phyloP scores from a whole-genome alignment of 2,888 invertebrate species.

The Melanostoma mellinum region DNA sequence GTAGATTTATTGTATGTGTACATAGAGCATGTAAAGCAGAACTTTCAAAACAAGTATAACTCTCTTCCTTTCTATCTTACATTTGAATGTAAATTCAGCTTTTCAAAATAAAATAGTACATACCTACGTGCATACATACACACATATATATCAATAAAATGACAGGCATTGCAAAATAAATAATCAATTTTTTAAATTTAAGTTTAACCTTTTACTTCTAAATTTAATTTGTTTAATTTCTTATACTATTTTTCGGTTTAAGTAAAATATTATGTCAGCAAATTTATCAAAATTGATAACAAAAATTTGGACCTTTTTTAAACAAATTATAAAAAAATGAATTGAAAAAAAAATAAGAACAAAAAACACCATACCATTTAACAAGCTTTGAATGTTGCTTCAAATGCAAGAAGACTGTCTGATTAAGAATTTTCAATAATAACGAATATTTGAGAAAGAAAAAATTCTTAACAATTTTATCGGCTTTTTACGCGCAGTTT shows the following conservation, averaged over 20 bases:
- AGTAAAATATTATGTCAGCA: constrained; percentile 1
- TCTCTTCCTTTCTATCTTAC: constrained; percentile 1
- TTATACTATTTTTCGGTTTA: constrained; percentile 1
- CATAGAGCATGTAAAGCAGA: constrained; percentile 15
- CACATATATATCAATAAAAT: too few species aligned
- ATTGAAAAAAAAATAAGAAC: constrained; percentile 10
- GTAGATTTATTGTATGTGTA: constrained; percentile 42
- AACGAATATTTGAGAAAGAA: constrained; percentile 29
- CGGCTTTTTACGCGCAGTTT: constrained; percentile 60
- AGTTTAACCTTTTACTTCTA: constrained; percentile 6
- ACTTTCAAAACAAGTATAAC: constrained; percentile 29
- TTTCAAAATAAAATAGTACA: constrained; percentile 25
- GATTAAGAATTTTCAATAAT: constrained; percentile 42
- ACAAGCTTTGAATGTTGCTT: constrained; percentile 64
- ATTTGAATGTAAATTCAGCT: constrained; percentile 31
- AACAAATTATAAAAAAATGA: constrained; percentile 10
- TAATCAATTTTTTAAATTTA: constrained; percentile 8
- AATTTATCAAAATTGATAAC: background rate
- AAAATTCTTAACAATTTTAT: constrained; percentile 43
- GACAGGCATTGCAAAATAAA: too few species aligned
- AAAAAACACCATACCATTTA: background rate
- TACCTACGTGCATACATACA: background rate
- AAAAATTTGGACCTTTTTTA: background rate
- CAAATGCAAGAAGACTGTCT: constrained; percentile 66
- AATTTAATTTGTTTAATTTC: constrained; percentile 2